Conservation (phyloP, 2,888 invertebrate genomes). For the Mythimna albipuncta region DNA sequence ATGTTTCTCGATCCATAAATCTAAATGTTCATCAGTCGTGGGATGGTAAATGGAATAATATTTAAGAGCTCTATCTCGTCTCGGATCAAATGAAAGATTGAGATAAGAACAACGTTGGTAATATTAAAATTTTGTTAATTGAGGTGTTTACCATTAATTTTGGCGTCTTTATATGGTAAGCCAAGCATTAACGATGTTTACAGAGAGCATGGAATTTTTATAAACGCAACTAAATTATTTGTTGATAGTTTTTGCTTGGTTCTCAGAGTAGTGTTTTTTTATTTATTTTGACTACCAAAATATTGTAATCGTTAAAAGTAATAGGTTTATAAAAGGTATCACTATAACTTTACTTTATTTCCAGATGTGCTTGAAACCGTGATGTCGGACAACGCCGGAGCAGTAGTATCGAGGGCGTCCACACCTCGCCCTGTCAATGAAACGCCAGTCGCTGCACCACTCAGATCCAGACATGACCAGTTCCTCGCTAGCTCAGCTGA, state of each 20-base stretch:
- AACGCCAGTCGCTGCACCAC: conserved; percentile 83
- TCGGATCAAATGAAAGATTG: conserved; percentile 77
- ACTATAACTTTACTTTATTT: conserved; percentile 67
- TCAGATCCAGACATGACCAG: conserved; percentile 91
- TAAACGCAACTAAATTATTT: conserved; percentile 1
- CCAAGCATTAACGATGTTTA: conserved; percentile 24
- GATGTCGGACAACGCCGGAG: conserved; percentile 88
- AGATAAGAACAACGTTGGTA: conserved; percentile 72
- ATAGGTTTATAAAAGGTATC: neutral
- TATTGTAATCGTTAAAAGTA: neutral
- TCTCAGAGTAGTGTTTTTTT: neutral
- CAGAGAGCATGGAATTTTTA: conserved; percentile 15
- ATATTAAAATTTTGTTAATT: conserved; percentile 56
- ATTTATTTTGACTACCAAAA: neutral
- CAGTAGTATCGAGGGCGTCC: conserved; percentile 86
- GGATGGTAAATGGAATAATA: conserved; percentile 61
- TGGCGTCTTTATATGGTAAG: conserved; percentile 23
- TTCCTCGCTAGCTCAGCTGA: conserved; percentile 90
- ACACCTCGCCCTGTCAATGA: conserved; percentile 88
- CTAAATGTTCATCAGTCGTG: conserved; percentile 79
- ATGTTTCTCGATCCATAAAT: conserved; percentile 88
- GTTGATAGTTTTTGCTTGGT: conserved; percentile 17
- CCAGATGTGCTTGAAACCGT: conserved; percentile 81
- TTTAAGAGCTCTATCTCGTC: conserved; percentile 56
- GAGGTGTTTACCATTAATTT: conserved; percentile 44